Conservation (phyloP, 2,113 vertebrate species). For the Gambusia holbrooki region DNA sequence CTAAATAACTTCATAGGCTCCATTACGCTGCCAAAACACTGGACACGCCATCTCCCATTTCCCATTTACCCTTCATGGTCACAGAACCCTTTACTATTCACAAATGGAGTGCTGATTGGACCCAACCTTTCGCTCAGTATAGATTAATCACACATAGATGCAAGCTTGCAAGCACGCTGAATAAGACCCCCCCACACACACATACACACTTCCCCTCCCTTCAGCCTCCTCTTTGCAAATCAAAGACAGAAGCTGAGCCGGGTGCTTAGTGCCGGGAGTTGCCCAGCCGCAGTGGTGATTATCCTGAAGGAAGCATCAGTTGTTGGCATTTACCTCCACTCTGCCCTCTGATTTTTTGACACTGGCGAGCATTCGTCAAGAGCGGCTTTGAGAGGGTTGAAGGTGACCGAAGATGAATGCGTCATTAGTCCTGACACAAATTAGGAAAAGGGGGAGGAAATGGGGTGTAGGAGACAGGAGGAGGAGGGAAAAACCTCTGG, state of each 20-base stretch:
- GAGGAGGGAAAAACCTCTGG: background rate
- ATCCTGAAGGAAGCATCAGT: constrained; percentile 61
- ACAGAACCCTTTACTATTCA: constrained; percentile 65
- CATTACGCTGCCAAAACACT: constrained; percentile 79
- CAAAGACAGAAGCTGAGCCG: constrained; percentile 39
- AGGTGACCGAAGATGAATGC: constrained; percentile 75
- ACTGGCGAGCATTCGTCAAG: constrained; percentile 56
- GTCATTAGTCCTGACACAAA: constrained; percentile 60
- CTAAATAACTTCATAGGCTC: constrained; percentile 78
- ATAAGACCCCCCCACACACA: constrained; percentile 21
- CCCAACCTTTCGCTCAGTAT: constrained; percentile 60
- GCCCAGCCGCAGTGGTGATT: constrained; percentile 62
- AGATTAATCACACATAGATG: constrained; percentile 71
- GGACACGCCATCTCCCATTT: constrained; percentile 73
- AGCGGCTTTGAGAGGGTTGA: constrained; percentile 53
- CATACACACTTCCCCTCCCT: too few relatives aligned
- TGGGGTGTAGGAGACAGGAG: constrained; percentile 3
- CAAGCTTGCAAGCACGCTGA: constrained; percentile 42
- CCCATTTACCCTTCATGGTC: constrained; percentile 78
- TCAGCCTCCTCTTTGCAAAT: constrained; percentile 35
- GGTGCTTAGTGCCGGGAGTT: constrained; percentile 46
- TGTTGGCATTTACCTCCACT: constrained; percentile 75
- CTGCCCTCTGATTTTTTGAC: constrained; percentile 60
- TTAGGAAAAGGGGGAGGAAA: constrained; percentile 31
- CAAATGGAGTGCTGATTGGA: constrained; percentile 73